These are phyloP conservation scores for Galaxias olidus DNA, from an alignment of 2,797 vertebrate species.

Conservation along the genomic window DNA sequence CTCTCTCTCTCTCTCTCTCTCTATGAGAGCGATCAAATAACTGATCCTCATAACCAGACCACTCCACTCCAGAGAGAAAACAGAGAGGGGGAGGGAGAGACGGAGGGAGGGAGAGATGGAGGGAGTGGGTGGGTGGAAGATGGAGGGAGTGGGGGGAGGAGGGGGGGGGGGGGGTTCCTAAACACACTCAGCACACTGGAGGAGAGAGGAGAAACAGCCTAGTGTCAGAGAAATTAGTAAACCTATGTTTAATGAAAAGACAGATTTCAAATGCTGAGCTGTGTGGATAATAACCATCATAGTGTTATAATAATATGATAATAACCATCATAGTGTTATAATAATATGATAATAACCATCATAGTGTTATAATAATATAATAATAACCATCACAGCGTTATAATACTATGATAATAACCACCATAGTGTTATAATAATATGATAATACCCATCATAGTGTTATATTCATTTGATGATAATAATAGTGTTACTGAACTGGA, in stretches of 20 bases:
- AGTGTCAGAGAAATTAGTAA: background rate
- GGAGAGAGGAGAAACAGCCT: background rate
- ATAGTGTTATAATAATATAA: too few relatives aligned
- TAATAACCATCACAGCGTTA: too few relatives aligned
- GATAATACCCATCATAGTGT: too few relatives aligned
- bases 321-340: too few relatives aligned
- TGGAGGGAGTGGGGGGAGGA: background rate
- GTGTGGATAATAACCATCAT: too few relatives aligned
- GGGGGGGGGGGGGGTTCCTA: slow-evolving; percentile 9
- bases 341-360: too few relatives aligned
- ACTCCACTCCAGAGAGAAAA: slow-evolving; percentile 30
- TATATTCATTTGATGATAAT: too few relatives aligned
- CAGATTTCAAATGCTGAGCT: too few relatives aligned
- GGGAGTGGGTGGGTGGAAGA: background rate
- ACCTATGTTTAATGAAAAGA: too few relatives aligned
- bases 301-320: too few relatives aligned
- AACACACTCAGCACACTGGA: slow-evolving; percentile 4
- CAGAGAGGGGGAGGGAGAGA: slow-evolving; percentile 1
- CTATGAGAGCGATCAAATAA: slow-evolving; percentile 55
- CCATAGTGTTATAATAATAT: too few relatives aligned
- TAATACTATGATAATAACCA: too few relatives aligned
- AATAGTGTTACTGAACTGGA: background rate
- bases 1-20: background rate
- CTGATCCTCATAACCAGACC: slow-evolving; percentile 44
- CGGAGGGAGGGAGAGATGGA: background rate